Evolutionary conservation across 2,113 vertebrate genomes (phyloP).

Genomic region (Sapayoa aenigma): DNA sequence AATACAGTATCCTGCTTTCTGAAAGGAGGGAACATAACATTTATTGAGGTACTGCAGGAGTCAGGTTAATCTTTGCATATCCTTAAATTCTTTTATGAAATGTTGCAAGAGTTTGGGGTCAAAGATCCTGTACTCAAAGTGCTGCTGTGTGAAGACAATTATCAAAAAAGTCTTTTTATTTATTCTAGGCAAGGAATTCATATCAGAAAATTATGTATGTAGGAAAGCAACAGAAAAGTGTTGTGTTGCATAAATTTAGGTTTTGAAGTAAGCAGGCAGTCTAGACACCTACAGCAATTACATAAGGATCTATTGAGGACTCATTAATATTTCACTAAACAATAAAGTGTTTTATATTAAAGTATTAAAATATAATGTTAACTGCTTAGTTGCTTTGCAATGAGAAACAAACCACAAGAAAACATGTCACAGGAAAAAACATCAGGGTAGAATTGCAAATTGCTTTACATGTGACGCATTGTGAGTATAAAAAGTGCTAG

Average conservation of each 20-base stretch:
- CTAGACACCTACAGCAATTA: not conserved
- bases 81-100: not conserved
- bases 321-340: not conserved
- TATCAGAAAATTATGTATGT: not conserved
- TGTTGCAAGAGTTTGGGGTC: not conserved
- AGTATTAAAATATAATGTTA: not conserved
- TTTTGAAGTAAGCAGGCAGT: not conserved
- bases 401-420: not conserved
- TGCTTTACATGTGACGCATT: not conserved
- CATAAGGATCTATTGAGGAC: not conserved
- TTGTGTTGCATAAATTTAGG: not conserved
- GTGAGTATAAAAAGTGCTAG: not conserved
- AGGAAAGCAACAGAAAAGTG: not conserved
- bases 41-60: not conserved
- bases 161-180: not conserved
- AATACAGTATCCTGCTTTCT: not conserved
- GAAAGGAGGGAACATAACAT: not conserved
- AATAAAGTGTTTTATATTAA: not conserved
- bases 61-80: not conserved
- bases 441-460: not conserved
- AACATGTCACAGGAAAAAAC: not conserved
- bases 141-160: not conserved
- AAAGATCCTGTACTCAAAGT: not conserved
- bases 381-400: not conserved
- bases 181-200: not conserved